phyloP scores from a whole-genome alignment of 2,113 vertebrate genomes.

The Callipepla californica region DNA sequence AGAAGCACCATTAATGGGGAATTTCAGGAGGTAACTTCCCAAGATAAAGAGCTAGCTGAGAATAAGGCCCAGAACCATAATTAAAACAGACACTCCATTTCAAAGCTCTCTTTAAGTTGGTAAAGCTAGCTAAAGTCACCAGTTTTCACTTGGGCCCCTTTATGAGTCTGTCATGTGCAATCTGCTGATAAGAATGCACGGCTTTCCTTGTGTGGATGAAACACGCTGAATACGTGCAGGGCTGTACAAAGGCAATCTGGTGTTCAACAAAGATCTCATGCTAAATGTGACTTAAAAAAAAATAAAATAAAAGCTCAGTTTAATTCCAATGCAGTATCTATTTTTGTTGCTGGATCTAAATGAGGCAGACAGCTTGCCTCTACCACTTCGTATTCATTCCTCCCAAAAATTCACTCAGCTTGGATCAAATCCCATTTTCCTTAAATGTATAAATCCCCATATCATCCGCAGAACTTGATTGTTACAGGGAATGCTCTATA shows the following conservation, averaged over 20 bases:
- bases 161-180: background rate
- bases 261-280: constrained; percentile 8
- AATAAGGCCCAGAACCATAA: background rate
- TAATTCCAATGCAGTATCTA: constrained; percentile 18
- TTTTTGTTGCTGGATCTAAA: constrained; percentile 5
- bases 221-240: background rate
- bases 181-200: background rate
- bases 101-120: constrained; percentile 27
- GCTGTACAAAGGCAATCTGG: background rate
- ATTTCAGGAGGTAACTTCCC: constrained; percentile 27
- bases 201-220: background rate
- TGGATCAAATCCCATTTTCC: constrained; percentile 40
- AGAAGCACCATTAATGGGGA: background rate
- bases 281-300: constrained; percentile 4
- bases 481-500: constrained; percentile 51
- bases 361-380: constrained; percentile 1
- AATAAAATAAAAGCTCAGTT: background rate
- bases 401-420: constrained; percentile 6
- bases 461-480: constrained; percentile 16
- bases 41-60: constrained; percentile 34
- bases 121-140: background rate
- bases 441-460: constrained; percentile 50
- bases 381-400: background rate
- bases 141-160: background rate
- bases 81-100: constrained; percentile 13